These are phyloP conservation scores for Scleropages formosus DNA, from an alignment of 2,797 vertebrate genomes.

Conservation along the genomic window DNA sequence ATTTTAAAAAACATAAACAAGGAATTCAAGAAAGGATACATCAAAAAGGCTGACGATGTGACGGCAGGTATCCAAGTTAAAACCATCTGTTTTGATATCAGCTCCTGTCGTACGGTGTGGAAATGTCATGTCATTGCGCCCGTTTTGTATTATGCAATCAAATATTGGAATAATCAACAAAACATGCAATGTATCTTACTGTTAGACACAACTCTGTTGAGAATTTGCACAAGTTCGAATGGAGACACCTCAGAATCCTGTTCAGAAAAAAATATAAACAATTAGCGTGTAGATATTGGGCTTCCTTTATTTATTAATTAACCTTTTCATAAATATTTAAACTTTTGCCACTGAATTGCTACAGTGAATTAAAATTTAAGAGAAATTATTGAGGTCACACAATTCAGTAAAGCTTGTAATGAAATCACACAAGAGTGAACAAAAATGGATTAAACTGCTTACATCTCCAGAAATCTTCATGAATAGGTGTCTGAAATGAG, in stretches of 20 bases:
- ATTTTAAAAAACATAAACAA: background rate
- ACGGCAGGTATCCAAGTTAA: slow-evolving; percentile 65
- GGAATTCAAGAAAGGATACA: slow-evolving; percentile 61
- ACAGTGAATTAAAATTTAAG: background rate
- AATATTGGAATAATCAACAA: background rate
- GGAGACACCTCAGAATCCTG: slow-evolving; percentile 83
- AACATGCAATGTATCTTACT: slow-evolving; percentile 62
- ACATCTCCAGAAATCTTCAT: slow-evolving; percentile 80
- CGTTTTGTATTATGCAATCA: background rate
- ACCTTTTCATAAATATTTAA: slow-evolving; percentile 1
- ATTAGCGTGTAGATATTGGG: background rate
- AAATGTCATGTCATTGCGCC: background rate
- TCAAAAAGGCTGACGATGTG: slow-evolving; percentile 70
- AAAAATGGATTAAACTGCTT: slow-evolving; percentile 41
- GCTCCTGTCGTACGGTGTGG: slow-evolving; percentile 45
- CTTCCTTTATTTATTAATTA: background rate
- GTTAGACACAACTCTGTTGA: slow-evolving; percentile 78
- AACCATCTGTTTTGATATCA: slow-evolving; percentile 67
- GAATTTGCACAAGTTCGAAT: slow-evolving; percentile 75
- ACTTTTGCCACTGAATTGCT: background rate
- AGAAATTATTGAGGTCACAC: background rate
- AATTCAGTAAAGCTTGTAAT: background rate
- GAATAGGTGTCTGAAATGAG: slow-evolving; percentile 79
- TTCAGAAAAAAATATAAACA: slow-evolving; percentile 18
- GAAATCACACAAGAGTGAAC: background rate